Conservation (phyloP, 2,113 vertebrate genomes). For the Romanogobio albipinnatus region DNA sequence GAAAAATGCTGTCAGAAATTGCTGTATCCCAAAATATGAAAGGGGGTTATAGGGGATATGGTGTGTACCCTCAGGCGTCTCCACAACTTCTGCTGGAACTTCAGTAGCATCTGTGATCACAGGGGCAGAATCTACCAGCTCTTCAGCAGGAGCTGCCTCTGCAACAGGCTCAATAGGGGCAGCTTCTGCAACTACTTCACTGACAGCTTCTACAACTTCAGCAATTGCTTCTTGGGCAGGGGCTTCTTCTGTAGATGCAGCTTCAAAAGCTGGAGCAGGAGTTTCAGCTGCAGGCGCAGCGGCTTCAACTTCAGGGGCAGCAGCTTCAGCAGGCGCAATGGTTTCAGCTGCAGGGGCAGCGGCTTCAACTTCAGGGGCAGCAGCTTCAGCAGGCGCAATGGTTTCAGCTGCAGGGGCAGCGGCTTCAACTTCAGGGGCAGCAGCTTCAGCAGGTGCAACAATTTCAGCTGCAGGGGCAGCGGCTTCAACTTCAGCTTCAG, state of each 20-base stretch:
- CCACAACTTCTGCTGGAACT: slow-evolving; percentile 56
- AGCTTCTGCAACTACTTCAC: slow-evolving; percentile 56
- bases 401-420: background rate
- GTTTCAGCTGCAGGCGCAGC: background rate
- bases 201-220: slow-evolving; percentile 56
- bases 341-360: background rate
- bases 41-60: slow-evolving; percentile 54
- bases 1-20: slow-evolving; percentile 35
- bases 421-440: background rate
- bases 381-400: background rate
- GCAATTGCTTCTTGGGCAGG: background rate
- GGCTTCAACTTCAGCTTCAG: background rate
- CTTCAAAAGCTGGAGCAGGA: slow-evolving; percentile 11
- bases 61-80: slow-evolving; percentile 71
- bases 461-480: background rate
- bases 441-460: background rate
- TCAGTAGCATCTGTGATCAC: slow-evolving; percentile 56
- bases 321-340: background rate
- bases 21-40: slow-evolving; percentile 59
- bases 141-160: slow-evolving; percentile 48
- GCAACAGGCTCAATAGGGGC: slow-evolving; percentile 57
- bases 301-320: background rate
- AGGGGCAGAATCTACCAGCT: slow-evolving; percentile 30
- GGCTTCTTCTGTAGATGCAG: background rate
- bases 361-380: background rate